Percentiles rank a stretch among this genome's conserved stretches.
Evolutionary conservation across 1,140 invertebrate genomes (phyloP).

Genomic region (Acyrthosiphon pisum): DNA sequence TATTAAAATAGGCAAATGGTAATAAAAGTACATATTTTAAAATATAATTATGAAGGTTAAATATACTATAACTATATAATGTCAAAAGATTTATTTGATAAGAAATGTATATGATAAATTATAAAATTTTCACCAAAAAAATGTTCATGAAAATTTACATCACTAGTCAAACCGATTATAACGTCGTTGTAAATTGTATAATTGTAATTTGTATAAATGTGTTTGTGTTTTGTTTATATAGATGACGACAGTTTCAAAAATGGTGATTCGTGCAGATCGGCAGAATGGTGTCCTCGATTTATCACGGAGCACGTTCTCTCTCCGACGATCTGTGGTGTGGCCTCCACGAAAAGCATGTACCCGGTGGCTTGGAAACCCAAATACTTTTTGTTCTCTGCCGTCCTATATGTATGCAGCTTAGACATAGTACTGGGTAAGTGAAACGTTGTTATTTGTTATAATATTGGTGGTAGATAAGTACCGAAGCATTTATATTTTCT

Average conservation of each 20-base stretch:
- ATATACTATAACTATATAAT: no score
- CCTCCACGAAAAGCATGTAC: conserved; percentile 17
- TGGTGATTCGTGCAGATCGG: neutral
- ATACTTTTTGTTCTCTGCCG: conserved; percentile 23
- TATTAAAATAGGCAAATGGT: no score
- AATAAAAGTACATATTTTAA: no score
- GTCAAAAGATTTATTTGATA: no score
- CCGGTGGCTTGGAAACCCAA: no score
- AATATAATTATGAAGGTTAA: no score
- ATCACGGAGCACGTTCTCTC: conserved; percentile 10
- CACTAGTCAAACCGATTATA: no score
- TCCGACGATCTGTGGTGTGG: conserved; percentile 9
- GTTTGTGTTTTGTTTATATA: neutral
- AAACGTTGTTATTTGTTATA: neutral
- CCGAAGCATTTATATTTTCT: neutral
- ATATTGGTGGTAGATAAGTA: neutral
- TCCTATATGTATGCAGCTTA: conserved; percentile 1
- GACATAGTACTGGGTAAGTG: conserved; percentile 35
- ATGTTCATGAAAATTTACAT: no score
- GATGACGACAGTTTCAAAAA: neutral
- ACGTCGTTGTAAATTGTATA: no score
- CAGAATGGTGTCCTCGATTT: conserved; percentile 16
- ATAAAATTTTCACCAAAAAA: no score
- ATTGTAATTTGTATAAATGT: neutral
- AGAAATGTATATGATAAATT: no score